Evolutionary conservation across 2,888 invertebrate species (phyloP).

Genomic region (Trimorus sp.): DNA sequence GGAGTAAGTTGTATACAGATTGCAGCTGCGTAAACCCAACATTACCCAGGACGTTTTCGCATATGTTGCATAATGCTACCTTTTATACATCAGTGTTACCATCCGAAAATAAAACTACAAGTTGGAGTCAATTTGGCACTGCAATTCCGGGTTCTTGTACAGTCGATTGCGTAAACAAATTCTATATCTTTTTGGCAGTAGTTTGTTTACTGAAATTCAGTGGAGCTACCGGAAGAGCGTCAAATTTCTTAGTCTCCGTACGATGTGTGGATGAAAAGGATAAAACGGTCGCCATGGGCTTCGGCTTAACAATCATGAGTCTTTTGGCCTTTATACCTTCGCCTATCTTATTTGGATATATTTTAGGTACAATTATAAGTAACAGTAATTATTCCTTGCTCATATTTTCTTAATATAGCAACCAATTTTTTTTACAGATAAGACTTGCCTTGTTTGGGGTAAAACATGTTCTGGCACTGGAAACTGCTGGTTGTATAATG

Average conservation of each 20-base stretch:
- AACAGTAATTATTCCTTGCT: neutral
- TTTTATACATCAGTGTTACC: conserved; percentile 61
- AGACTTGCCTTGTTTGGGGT: conserved; percentile 88
- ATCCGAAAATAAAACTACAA: conserved; percentile 46
- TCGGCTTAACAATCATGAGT: conserved; percentile 87
- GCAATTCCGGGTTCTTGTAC: conserved; percentile 83
- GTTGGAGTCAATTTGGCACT: conserved; percentile 74
- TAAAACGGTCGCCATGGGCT: conserved; percentile 88
- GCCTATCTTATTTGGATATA: conserved; percentile 89
- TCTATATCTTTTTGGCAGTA: conserved; percentile 83
- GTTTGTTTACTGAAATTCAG: conserved; percentile 84
- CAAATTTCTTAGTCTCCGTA: conserved; percentile 85
- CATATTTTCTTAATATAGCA: conserved; percentile 3
- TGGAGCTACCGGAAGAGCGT: conserved; percentile 85
- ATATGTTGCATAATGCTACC: conserved; percentile 15
- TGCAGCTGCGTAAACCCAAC: conserved; percentile 82
- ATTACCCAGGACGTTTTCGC: conserved; percentile 64
- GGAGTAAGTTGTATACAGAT: conserved; percentile 80
- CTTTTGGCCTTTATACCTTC: conserved; percentile 89
- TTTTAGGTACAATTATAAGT: conserved; percentile 83
- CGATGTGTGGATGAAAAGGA: conserved; percentile 89
- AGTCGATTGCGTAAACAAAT: conserved; percentile 83
- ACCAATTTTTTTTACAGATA: conserved; percentile 81
- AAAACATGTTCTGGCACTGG: conserved; percentile 87
- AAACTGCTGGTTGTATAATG: conserved; percentile 89